These are phyloP conservation scores for Parochlus steinenii DNA, from an alignment of 2,888 invertebrate species.

Conservation along the genomic window DNA sequence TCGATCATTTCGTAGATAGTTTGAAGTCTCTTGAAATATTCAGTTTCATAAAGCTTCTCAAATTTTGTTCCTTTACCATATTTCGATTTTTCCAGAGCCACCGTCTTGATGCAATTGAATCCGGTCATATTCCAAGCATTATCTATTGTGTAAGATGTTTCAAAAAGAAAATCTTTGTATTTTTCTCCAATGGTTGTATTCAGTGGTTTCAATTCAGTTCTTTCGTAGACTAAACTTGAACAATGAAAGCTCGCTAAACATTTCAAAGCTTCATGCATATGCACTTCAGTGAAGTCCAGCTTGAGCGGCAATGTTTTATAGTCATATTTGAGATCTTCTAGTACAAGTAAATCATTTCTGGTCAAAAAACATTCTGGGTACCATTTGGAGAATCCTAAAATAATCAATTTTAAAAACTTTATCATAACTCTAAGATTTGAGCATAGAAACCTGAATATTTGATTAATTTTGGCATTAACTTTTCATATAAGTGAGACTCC, in stretches of 20 bases:
- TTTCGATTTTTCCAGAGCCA: slow-evolving; percentile 13
- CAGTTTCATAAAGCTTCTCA: slow-evolving; percentile 1
- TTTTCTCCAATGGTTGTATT: slow-evolving; percentile 9
- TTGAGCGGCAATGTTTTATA: slow-evolving; percentile 14
- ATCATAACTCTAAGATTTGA: not conserved
- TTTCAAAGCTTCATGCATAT: slow-evolving; percentile 10
- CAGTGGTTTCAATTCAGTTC: slow-evolving; percentile 7
- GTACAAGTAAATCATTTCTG: slow-evolving; percentile 26
- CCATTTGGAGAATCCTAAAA: slow-evolving; percentile 11
- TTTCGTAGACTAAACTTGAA: slow-evolving; percentile 13
- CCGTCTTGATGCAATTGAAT: slow-evolving; percentile 6
- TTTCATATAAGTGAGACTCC: not conserved
- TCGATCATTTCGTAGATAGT: slow-evolving; percentile 5
- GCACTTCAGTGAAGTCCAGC: slow-evolving; percentile 6
- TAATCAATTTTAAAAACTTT: not conserved
- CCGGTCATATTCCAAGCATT: slow-evolving; percentile 13
- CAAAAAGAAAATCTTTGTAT: slow-evolving; percentile 12
- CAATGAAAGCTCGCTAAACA: slow-evolving; percentile 14
- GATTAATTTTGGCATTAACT: slow-evolving; percentile 2
- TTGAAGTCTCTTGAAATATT: slow-evolving; percentile 2
- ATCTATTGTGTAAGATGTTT: slow-evolving; percentile 8
- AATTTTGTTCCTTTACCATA: slow-evolving; percentile 7
- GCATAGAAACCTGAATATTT: slow-evolving; percentile 5
- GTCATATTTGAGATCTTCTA: slow-evolving; percentile 28
- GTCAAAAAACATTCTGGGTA: slow-evolving; percentile 28